Percentiles rank a stretch among this genome's conserved stretches.
These are phyloP conservation scores for Scaptomyza flava DNA, from an alignment of 2,888 invertebrate genomes.

Conservation along the genomic window DNA sequence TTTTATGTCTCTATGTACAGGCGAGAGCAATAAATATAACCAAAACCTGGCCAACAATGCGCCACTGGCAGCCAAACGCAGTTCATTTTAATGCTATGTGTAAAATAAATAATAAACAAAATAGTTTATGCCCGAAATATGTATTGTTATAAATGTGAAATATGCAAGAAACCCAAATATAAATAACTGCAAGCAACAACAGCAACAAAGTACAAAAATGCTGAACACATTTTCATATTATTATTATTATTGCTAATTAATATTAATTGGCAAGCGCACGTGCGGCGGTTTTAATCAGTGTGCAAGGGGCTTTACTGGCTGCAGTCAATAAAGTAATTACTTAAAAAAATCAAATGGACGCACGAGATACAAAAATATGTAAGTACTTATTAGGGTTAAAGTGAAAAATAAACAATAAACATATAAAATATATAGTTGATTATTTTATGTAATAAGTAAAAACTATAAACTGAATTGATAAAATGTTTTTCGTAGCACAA, in stretches of 20 bases:
- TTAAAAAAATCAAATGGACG: too few species aligned
- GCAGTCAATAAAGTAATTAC: too few species aligned
- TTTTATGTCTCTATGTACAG: conserved; percentile 24
- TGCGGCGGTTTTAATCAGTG: not conserved
- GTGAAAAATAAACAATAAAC: too few species aligned
- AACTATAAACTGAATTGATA: too few species aligned
- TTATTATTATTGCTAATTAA: conserved; percentile 66
- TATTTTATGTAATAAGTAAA: too few species aligned
- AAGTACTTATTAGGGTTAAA: too few species aligned
- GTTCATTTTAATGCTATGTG: conserved; percentile 57
- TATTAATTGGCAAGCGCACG: conserved; percentile 59
- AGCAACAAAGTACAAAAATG: not conserved
- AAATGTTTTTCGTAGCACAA: not conserved
- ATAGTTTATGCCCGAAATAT: conserved; percentile 1
- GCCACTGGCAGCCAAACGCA: conserved; percentile 31
- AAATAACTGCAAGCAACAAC: conserved; percentile 21
- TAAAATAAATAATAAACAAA: conserved; percentile 37
- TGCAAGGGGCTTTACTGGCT: not conserved
- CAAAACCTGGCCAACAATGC: conserved; percentile 13
- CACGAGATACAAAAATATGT: too few species aligned
- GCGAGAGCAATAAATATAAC: conserved; percentile 9
- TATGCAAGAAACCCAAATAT: conserved; percentile 28
- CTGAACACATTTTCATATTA: conserved; percentile 51
- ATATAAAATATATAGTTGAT: too few species aligned
- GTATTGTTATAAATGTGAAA: conserved; percentile 16